Evolutionary conservation across 2,888 invertebrate genomes (phyloP).

Genomic region (Oligia fasciuncula): DNA sequence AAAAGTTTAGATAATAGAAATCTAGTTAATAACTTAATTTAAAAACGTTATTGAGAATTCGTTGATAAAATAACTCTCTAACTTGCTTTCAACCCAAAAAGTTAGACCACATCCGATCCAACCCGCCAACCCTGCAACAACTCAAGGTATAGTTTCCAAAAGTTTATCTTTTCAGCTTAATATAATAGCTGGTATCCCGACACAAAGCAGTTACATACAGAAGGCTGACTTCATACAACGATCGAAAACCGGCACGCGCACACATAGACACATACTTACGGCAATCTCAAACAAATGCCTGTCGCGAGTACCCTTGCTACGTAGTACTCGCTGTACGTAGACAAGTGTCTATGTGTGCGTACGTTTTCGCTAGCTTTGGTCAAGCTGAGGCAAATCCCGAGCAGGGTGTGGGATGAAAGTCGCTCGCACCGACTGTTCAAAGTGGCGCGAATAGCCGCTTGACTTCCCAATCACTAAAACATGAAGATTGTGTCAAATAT

Average conservation of each 20-base stretch:
- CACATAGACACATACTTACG: background rate
- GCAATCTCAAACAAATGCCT: background rate
- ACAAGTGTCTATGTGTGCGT: too few relatives aligned
- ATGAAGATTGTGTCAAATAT: too few relatives aligned
- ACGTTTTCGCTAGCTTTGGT: too few relatives aligned
- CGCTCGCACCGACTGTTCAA: too few relatives aligned
- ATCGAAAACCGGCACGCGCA: background rate
- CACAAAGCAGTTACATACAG: background rate
- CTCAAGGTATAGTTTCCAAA: constrained; percentile 42
- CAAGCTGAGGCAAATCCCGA: too few relatives aligned
- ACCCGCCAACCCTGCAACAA: constrained; percentile 29
- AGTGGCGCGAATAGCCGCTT: background rate
- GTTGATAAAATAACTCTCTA: background rate
- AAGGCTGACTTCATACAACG: background rate
- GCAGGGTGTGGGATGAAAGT: too few relatives aligned
- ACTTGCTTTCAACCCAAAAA: background rate
- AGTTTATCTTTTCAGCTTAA: constrained; percentile 52
- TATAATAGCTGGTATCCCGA: constrained; percentile 34
- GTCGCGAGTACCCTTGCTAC: background rate
- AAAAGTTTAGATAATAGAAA: background rate
- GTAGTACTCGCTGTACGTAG: background rate
- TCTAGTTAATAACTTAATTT: background rate
- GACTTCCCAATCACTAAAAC: too few relatives aligned
- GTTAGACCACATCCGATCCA: background rate
- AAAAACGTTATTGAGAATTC: background rate